Evolutionary conservation across 2,888 invertebrate genomes (phyloP).

Genomic region (Sipha maydis): DNA sequence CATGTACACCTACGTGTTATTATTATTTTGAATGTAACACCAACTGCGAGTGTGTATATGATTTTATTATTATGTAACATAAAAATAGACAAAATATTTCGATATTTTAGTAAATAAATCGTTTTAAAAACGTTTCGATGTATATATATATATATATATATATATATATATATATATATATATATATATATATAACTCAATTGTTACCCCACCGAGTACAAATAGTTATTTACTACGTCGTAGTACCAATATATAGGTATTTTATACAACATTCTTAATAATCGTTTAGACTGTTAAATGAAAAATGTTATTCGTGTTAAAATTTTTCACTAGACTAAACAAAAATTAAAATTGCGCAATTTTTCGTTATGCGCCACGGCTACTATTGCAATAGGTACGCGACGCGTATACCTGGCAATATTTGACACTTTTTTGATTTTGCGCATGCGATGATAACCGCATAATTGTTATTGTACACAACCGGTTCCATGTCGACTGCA

Average conservation of each 20-base stretch:
- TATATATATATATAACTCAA: too few species aligned
- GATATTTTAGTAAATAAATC: too few species aligned
- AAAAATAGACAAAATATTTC: too few species aligned
- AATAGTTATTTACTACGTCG: too few species aligned
- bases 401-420: background rate
- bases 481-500: background rate
- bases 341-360: background rate
- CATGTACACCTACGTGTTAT: too few species aligned
- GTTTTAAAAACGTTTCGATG: background rate
- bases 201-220: too few species aligned
- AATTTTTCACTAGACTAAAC: background rate
- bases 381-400: background rate
- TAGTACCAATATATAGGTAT: too few species aligned
- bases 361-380: background rate
- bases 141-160: background rate
- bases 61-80: too few species aligned
- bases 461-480: background rate
- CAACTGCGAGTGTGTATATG: too few species aligned
- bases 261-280: background rate
- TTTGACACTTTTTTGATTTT: background rate
- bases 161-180: too few species aligned
- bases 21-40: too few species aligned
- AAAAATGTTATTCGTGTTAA: background rate
- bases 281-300: background rate
- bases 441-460: constrained; percentile 11